Percentiles rank a stretch among this genome's conserved stretches.
phyloP scores from a whole-genome alignment of 1,140 invertebrate genomes.

The Drosophila guanche region DNA sequence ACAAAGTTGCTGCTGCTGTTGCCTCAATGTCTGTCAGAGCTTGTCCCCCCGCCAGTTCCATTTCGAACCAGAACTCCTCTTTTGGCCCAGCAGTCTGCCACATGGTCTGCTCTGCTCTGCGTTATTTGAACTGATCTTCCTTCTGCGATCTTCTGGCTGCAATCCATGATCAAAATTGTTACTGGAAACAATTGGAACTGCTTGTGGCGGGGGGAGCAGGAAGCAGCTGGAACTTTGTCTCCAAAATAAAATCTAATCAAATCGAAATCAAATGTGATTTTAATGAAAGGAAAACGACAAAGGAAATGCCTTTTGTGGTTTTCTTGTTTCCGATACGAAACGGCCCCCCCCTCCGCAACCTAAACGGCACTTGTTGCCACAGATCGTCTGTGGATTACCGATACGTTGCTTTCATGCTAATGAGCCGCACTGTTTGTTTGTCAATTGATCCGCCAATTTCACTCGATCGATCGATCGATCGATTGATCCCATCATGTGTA shows the following conservation, averaged over 20 bases:
- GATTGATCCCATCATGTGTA: background rate
- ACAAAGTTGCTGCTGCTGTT: slow-evolving; percentile 4
- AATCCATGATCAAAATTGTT: too few species aligned
- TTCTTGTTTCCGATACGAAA: too few species aligned
- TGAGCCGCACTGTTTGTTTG: slow-evolving; percentile 23
- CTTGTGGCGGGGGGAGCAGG: too few species aligned
- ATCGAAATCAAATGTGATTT: slow-evolving; percentile 64
- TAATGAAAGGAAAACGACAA: slow-evolving; percentile 33
- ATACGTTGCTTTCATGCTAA: slow-evolving; percentile 37
- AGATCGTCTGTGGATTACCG: slow-evolving; percentile 8
- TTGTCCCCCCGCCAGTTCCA: background rate
- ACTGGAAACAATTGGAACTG: too few species aligned
- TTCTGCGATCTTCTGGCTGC: too few species aligned
- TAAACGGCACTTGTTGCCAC: slow-evolving; percentile 17
- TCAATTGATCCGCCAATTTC: slow-evolving; percentile 52
- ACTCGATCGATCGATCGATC: slow-evolving; percentile 17
- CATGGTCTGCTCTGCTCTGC: slow-evolving; percentile 5
- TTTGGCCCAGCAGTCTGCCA: slow-evolving; percentile 27
- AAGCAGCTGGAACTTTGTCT: slow-evolving; percentile 3
- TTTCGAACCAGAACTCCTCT: background rate
- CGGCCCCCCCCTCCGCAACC: background rate
- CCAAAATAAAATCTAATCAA: slow-evolving; percentile 37
- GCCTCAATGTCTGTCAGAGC: background rate
- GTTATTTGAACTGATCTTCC: too few species aligned
- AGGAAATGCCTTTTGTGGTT: too few species aligned